phyloP scores from a whole-genome alignment of 2,113 vertebrate genomes.

The Turnix velox region DNA sequence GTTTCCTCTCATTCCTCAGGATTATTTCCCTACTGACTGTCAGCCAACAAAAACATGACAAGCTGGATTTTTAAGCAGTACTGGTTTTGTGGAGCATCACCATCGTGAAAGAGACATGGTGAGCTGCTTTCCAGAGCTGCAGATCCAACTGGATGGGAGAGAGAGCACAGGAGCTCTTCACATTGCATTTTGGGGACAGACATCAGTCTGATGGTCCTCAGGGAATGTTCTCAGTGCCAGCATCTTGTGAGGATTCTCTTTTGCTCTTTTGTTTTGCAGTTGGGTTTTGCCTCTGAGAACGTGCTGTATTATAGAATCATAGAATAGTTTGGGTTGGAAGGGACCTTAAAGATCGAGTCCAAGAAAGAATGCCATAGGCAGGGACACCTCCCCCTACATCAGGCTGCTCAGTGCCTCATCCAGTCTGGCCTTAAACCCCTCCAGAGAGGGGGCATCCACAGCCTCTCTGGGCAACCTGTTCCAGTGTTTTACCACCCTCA shows the following conservation, averaged over 20 bases:
- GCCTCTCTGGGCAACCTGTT: no score
- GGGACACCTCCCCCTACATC: no score
- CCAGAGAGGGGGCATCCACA: no score
- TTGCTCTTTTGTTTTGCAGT: not conserved
- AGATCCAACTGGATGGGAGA: not conserved
- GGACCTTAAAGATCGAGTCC: no score
- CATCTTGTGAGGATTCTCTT: not conserved
- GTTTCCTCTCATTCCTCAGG: not conserved
- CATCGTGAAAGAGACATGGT: rapidly evolving
- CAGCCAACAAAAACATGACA: not conserved
- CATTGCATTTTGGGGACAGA: not conserved
- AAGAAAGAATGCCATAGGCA: no score
- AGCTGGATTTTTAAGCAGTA: not conserved
- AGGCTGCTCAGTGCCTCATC: no score
- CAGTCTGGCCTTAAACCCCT: no score
- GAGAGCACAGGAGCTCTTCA: not conserved
- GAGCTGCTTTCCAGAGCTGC: not conserved
- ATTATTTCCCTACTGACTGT: not conserved
- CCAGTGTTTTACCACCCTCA: no score
- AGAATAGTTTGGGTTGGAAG: no score
- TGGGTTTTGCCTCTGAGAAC: not conserved
- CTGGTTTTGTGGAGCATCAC: not conserved
- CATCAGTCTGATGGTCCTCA: rapidly evolving
- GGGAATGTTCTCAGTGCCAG: not conserved
- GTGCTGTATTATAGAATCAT: no score